phyloP scores from a whole-genome alignment of 2,888 invertebrate genomes.

The Megalurothrips usitatus region DNA sequence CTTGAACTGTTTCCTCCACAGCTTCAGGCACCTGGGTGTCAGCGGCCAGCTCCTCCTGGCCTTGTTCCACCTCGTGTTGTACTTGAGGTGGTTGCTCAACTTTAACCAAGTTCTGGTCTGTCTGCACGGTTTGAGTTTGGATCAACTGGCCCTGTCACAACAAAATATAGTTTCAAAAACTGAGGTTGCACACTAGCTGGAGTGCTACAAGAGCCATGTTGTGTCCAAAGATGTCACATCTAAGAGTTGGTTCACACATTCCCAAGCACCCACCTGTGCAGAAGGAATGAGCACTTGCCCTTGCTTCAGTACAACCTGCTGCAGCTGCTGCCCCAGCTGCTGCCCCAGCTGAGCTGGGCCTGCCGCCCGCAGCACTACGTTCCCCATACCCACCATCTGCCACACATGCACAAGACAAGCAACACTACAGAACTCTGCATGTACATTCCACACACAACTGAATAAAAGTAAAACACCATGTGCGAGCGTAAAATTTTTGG shows the following conservation, averaged over 20 bases:
- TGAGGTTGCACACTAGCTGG: not conserved
- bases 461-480: not conserved
- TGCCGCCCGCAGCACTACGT: slow-evolving; percentile 2
- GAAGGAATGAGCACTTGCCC: not conserved
- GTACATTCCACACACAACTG: no score
- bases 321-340: slow-evolving; percentile 55
- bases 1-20: slow-evolving; percentile 39
- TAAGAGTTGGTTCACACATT: no score
- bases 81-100: not conserved
- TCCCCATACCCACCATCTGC: slow-evolving; percentile 23
- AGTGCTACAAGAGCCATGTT: no score
- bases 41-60: not conserved
- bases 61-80: not conserved
- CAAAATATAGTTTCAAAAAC: not conserved
- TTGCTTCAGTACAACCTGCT: not conserved
- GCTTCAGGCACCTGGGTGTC: not conserved
- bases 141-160: not conserved
- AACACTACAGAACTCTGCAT: not conserved
- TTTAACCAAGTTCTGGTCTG: not conserved
- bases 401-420: slow-evolving; percentile 19
- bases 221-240: no score
- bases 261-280: not conserved
- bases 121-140: not conserved
- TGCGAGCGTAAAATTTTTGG: not conserved
- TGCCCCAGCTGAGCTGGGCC: slow-evolving; percentile 44